Percentiles rank a stretch among this genome's conserved stretches.
Evolutionary conservation across 2,113 vertebrate genomes (phyloP).

Genomic region (Leptobrachium leishanense): DNA sequence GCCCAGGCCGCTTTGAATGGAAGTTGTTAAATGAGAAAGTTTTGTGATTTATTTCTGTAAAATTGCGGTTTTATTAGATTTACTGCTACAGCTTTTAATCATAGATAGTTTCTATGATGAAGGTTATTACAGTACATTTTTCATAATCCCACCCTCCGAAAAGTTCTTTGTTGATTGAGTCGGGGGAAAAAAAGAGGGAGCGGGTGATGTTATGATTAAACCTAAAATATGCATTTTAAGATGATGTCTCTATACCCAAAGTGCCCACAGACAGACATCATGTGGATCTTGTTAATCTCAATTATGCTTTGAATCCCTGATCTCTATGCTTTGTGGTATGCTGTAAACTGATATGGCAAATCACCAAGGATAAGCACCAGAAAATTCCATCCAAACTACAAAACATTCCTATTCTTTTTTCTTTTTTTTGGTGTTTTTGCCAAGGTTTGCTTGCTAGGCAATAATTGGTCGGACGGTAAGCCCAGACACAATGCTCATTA

Average conservation of each 20-base stretch:
- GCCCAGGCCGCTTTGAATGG: too few relatives aligned
- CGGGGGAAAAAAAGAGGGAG: not conserved
- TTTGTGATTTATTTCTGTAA: not conserved
- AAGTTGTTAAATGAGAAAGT: too few relatives aligned
- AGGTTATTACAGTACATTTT: too few relatives aligned
- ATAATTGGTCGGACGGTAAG: conserved; percentile 13
- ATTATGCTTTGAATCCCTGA: conserved; percentile 66
- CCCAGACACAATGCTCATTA: conserved; percentile 38
- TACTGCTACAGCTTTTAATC: not conserved
- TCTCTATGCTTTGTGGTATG: conserved; percentile 52
- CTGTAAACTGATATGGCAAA: conserved; percentile 62
- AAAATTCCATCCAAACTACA: not conserved
- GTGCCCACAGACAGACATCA: conserved; percentile 49
- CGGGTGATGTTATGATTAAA: not conserved
- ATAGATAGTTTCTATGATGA: not conserved
- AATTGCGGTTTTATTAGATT: not conserved
- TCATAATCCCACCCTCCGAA: too few relatives aligned
- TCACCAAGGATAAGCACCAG: conserved; percentile 27
- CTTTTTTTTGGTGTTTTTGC: not conserved
- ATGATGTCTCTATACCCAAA: conserved; percentile 49
- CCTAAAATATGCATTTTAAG: conserved; percentile 3
- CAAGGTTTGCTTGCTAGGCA: conserved; percentile 2
- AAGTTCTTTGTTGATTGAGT: too few relatives aligned
- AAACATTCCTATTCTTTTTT: not conserved
- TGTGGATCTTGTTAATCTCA: conserved; percentile 74